Conservation (phyloP, 1,140 invertebrate genomes). For the Mizuhopecten yessoensis region DNA sequence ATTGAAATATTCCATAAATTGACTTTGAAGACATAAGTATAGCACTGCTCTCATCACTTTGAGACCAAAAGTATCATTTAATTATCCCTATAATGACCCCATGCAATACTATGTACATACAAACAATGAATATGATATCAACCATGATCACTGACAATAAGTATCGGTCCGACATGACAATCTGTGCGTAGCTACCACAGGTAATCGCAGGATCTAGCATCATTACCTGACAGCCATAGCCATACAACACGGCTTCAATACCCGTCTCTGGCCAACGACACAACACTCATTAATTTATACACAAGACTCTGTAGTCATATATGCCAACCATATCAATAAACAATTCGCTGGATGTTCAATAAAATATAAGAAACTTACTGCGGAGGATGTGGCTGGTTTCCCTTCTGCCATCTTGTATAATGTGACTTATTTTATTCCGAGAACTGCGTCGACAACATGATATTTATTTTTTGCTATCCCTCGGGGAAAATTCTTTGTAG, state of each 20-base stretch:
- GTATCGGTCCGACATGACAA: no score
- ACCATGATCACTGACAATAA: no score
- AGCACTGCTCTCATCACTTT: no score
- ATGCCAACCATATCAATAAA: not conserved
- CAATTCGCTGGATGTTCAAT: not conserved
- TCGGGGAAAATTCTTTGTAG: not conserved
- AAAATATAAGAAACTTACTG: not conserved
- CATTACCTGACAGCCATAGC: no score
- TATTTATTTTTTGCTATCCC: not conserved
- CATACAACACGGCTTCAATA: not conserved
- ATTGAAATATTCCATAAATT: no score
- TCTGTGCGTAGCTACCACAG: no score
- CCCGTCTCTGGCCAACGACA: not conserved
- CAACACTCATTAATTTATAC: not conserved
- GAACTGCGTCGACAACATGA: not conserved
- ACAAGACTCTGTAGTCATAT: not conserved
- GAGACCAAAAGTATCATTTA: no score
- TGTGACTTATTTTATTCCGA: not conserved
- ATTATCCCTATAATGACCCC: no score
- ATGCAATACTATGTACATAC: no score
- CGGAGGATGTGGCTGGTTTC: not conserved
- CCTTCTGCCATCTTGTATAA: slow-evolving; percentile 4
- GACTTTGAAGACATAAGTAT: no score
- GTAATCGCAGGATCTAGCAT: no score
- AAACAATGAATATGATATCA: no score